Conservation (phyloP, 2,113 vertebrate species). For the Megatriorchis doriae region DNA sequence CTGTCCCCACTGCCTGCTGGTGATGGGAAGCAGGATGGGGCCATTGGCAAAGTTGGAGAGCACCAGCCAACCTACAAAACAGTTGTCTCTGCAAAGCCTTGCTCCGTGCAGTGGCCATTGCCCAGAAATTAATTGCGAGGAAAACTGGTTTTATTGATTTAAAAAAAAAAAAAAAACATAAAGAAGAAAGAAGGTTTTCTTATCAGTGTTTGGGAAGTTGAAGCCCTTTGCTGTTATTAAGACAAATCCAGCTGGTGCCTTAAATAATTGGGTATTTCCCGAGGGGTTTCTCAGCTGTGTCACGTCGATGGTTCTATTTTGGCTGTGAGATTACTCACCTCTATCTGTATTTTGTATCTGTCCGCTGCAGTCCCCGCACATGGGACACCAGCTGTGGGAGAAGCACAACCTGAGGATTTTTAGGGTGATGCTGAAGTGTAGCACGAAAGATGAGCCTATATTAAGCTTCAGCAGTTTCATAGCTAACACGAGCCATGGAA, state of each 20-base stretch:
- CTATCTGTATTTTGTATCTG: fast-evolving
- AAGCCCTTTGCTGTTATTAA: not conserved
- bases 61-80: fast-evolving
- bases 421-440: not conserved
- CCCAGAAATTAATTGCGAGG: not conserved
- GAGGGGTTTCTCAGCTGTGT: not conserved
- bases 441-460: not conserved
- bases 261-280: not conserved
- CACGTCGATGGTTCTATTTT: not conserved
- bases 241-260: not conserved
- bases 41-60: not conserved
- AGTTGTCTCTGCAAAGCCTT: not conserved
- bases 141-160: not conserved
- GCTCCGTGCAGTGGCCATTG: fast-evolving
- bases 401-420: not conserved
- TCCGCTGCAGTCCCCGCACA: fast-evolving
- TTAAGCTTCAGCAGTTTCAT: not conserved
- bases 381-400: not conserved
- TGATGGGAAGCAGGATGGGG: not conserved
- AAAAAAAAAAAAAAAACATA: not conserved
- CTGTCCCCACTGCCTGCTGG: not conserved
- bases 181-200: not conserved
- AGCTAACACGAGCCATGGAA: not conserved
- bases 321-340: fast-evolving
- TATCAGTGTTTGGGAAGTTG: not conserved